Conservation (phyloP, 2,797 vertebrate genomes). For the Muraenolepis orangiensis region DNA sequence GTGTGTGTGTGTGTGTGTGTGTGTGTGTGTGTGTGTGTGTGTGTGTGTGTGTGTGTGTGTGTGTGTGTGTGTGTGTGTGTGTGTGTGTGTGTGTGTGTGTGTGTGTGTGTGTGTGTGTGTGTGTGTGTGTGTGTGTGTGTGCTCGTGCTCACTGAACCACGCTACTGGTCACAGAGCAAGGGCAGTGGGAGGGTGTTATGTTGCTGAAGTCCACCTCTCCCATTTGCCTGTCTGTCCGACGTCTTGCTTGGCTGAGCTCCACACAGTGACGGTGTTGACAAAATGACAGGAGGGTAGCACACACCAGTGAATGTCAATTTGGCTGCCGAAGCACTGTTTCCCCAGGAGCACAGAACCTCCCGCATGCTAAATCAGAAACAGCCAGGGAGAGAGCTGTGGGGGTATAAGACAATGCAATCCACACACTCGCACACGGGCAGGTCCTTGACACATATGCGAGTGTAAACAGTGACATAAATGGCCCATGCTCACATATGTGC, state of each 20-base stretch:
- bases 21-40: slow-evolving; percentile 21
- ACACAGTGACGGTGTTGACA: slow-evolving; percentile 74
- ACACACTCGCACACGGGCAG: slow-evolving; percentile 3
- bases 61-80: slow-evolving; percentile 16
- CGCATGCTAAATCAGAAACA: slow-evolving; percentile 32
- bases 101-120: slow-evolving; percentile 17
- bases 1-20: slow-evolving; percentile 20
- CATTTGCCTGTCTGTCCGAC: slow-evolving; percentile 76
- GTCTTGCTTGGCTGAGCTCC: slow-evolving; percentile 72
- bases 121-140: slow-evolving; percentile 20
- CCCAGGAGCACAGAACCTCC: slow-evolving; percentile 50
- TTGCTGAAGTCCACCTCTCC: slow-evolving; percentile 73
- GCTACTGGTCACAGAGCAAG: slow-evolving; percentile 40
- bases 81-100: slow-evolving; percentile 18
- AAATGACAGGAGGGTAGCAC: slow-evolving; percentile 72
- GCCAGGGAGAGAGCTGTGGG: slow-evolving; percentile 28
- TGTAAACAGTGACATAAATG: background rate
- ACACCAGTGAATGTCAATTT: slow-evolving; percentile 74
- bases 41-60: slow-evolving; percentile 15
- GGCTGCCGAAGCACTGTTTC: slow-evolving; percentile 60
- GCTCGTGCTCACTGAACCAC: slow-evolving; percentile 46
- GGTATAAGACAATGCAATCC: slow-evolving; percentile 26
- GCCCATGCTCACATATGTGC: background rate
- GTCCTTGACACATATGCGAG: background rate
- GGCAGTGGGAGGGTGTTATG: slow-evolving; percentile 63